phyloP scores from a whole-genome alignment of 1,140 invertebrate genomes.

The Druon quercuslanigerum region DNA sequence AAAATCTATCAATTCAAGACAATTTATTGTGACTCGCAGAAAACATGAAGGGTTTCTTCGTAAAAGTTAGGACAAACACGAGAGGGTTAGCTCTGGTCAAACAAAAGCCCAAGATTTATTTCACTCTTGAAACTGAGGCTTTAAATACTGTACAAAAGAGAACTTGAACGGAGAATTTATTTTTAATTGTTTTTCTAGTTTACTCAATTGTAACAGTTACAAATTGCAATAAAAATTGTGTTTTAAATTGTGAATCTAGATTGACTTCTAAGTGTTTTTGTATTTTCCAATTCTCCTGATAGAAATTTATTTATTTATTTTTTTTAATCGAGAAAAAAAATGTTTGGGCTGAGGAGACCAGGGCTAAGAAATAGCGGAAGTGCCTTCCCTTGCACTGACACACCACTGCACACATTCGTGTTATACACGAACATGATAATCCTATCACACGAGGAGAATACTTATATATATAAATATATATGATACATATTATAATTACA shows the following conservation, averaged over 20 bases:
- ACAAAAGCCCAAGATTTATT: slow-evolving; percentile 22
- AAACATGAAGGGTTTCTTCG: slow-evolving; percentile 59
- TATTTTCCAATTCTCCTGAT: neutral
- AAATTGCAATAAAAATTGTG: no score
- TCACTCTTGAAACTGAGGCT: neutral
- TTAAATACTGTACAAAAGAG: neutral
- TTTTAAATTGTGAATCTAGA: no score
- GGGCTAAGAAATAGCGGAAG: slow-evolving; percentile 68
- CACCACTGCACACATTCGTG: slow-evolving; percentile 63
- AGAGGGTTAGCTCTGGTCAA: slow-evolving; percentile 62
- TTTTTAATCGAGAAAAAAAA: slow-evolving; percentile 39
- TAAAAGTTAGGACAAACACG: slow-evolving; percentile 61
- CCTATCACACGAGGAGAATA: slow-evolving; percentile 41
- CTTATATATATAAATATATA: slow-evolving; percentile 57
- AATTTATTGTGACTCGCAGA: neutral
- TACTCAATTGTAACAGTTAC: no score
- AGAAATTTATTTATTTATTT: slow-evolving; percentile 36
- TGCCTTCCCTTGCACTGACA: slow-evolving; percentile 75
- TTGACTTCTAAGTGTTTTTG: neutral
- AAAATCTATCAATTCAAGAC: neutral
- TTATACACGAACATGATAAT: slow-evolving; percentile 44
- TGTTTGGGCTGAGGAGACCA: slow-evolving; percentile 4
- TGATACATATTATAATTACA: slow-evolving; percentile 72
- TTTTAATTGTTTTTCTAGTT: no score
- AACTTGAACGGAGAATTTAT: neutral